Evolutionary conservation across 2,888 invertebrate genomes (phyloP).

Genomic region (Hirtodrosophila histrioides): DNA sequence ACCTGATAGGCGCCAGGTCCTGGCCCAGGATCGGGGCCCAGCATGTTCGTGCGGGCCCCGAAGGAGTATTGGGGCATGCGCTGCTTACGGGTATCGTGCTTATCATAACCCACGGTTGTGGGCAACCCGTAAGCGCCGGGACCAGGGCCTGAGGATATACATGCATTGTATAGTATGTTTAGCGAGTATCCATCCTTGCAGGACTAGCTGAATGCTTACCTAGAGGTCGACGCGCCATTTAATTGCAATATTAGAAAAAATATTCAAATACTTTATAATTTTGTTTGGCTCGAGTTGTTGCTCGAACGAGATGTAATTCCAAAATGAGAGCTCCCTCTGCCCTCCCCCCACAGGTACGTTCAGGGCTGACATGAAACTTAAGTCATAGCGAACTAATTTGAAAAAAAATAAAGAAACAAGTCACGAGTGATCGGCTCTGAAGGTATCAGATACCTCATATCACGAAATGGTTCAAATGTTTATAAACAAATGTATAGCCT

Average conservation of each 20-base stretch:
- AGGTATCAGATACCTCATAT: too few relatives aligned
- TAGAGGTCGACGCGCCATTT: slow-evolving; percentile 60
- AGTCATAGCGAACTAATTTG: background rate
- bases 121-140: slow-evolving; percentile 87
- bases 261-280: slow-evolving; percentile 37
- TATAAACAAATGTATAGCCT: too few relatives aligned
- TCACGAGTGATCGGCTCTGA: too few relatives aligned
- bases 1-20: slow-evolving; percentile 81
- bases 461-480: too few relatives aligned
- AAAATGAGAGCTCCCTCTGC: slow-evolving; percentile 1
- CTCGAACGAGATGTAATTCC: slow-evolving; percentile 27
- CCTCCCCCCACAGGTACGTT: background rate
- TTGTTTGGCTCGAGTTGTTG: slow-evolving; percentile 62
- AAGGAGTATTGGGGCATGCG: slow-evolving; percentile 85
- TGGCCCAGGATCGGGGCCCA: slow-evolving; percentile 65
- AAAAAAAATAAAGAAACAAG: too few relatives aligned
- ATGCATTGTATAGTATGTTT: background rate
- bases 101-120: slow-evolving; percentile 86
- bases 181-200: too few relatives aligned
- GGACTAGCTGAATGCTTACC: slow-evolving; percentile 38
- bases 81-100: slow-evolving; percentile 86
- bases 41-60: slow-evolving; percentile 58
- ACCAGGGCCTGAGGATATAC: slow-evolving; percentile 85
- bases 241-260: slow-evolving; percentile 74
- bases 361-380: background rate